Percentiles rank a stretch among this genome's conserved stretches.
phyloP scores from a whole-genome alignment of 92 coral and sea anemone genomes.

The Heteractis magnifica region DNA sequence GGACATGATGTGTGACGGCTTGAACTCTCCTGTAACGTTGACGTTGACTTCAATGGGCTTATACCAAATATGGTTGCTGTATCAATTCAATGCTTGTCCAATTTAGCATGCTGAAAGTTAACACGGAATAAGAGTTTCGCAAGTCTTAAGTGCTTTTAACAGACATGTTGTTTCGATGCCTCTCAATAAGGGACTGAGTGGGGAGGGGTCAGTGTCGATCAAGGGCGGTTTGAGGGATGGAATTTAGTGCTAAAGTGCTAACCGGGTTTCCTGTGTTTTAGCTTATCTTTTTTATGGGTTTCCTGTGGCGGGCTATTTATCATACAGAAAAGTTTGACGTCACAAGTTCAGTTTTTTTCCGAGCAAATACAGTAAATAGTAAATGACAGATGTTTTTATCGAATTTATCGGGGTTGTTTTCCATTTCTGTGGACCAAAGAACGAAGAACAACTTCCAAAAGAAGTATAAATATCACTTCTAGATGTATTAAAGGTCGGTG shows the following conservation, averaged over 20 bases:
- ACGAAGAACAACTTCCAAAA: not conserved
- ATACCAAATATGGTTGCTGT: not conserved
- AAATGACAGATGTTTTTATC: not conserved
- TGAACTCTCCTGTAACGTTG: not conserved
- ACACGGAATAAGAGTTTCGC: too few relatives aligned
- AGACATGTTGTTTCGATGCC: too few relatives aligned
- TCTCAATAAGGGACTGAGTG: too few relatives aligned
- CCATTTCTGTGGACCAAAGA: not conserved
- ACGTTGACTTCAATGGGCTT: not conserved
- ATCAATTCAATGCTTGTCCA: not conserved
- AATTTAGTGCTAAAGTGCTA: too few relatives aligned
- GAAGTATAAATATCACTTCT: not conserved
- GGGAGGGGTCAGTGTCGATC: too few relatives aligned
- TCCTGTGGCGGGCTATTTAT: not conserved
- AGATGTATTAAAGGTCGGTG: not conserved
- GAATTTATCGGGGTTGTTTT: not conserved
- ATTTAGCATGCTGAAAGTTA: too few relatives aligned
- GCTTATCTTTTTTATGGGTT: not conserved
- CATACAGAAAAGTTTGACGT: not conserved
- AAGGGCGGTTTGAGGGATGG: too few relatives aligned
- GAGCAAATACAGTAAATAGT: not conserved
- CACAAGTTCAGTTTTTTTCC: not conserved
- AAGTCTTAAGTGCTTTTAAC: too few relatives aligned
- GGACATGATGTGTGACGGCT: not conserved
- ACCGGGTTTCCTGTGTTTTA: too few relatives aligned